These are phyloP conservation scores for Portevinia maculata DNA, from an alignment of 2,888 invertebrate species.

Conservation along the genomic window DNA sequence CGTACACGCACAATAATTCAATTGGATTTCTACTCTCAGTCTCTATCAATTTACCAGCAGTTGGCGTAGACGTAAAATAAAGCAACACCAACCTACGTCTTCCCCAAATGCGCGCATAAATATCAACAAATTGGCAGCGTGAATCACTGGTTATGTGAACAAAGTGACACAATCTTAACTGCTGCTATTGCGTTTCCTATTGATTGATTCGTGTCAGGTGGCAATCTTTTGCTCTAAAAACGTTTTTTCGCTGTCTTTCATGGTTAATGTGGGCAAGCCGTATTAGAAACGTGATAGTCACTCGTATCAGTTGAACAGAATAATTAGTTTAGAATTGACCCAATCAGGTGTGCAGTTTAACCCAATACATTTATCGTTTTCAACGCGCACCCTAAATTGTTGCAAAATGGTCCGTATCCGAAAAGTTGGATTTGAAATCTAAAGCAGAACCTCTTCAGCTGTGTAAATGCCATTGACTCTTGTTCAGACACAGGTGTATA, in stretches of 20 bases:
- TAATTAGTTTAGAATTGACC: neutral
- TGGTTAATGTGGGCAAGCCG: neutral
- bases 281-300: neutral
- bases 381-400: neutral
- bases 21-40: conserved; percentile 8
- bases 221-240: neutral
- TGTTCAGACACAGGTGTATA: neutral
- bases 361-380: too few species aligned
- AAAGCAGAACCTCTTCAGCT: neutral
- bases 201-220: conserved; percentile 1
- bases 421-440: neutral
- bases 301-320: neutral
- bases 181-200: neutral
- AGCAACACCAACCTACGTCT: neutral
- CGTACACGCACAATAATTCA: conserved; percentile 1
- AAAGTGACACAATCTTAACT: neutral
- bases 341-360: neutral
- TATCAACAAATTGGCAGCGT: conserved; percentile 17
- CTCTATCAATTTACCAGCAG: conserved; percentile 5
- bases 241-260: neutral
- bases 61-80: neutral
- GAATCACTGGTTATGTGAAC: neutral
- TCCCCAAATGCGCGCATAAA: conserved; percentile 14
- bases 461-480: neutral
- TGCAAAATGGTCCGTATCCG: neutral